Evolutionary conservation across 2,888 invertebrate genomes (phyloP), one percentile per base, ranked within the genome.

Genomic region (Calephelis perditalis): DNA sequence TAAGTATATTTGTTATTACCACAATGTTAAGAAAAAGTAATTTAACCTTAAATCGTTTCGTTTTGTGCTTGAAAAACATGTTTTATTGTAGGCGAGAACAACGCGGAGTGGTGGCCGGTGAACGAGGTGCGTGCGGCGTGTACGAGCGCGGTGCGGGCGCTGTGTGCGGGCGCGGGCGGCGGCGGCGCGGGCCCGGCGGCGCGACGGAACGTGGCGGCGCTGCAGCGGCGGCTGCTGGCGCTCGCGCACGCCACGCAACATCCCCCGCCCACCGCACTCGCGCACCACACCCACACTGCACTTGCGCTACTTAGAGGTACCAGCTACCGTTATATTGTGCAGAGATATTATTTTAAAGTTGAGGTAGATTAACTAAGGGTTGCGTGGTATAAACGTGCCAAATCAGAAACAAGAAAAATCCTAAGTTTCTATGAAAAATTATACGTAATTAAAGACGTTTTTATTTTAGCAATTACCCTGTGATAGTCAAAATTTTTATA

Each of bases 81-180:
- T 40, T 0, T 15, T 12, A 43, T 54, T 35, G 9, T 43, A 59
- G 59, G 59, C 7, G 85, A 85, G 49, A 77, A 68, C 62, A 79
- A 70, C 60, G 72, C 82, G 35, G 86, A 86, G 65, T 86, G 82
- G 79, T 86, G 86, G 87, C 89, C 89, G 10, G 89, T 90, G 37
- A 82, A 78, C 63, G 90, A 90, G 59, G 88, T 89, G 0, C 83
- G 89, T 0, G 75, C 78, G 0, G 80, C 85, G 10, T 85, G 86
- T 62, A 81, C 82, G 61, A 72, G 74, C 61, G 80, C 77, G 7
- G 77, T 85, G 43, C 81, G 87, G 0, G 78, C 82, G 0, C 64
- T 86, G 7, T 87, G 86, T 70, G 85, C 81, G 35, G 69, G 69
- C 15, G 70, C 70, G 11, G 70, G 65, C 26, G 76, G 77, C 6